A percentile compares a stretch with the other conserved stretches of the same genome.
Conservation (phyloP, 2,113 vertebrate genomes). For the Neolamprologus hecqui region DNA sequence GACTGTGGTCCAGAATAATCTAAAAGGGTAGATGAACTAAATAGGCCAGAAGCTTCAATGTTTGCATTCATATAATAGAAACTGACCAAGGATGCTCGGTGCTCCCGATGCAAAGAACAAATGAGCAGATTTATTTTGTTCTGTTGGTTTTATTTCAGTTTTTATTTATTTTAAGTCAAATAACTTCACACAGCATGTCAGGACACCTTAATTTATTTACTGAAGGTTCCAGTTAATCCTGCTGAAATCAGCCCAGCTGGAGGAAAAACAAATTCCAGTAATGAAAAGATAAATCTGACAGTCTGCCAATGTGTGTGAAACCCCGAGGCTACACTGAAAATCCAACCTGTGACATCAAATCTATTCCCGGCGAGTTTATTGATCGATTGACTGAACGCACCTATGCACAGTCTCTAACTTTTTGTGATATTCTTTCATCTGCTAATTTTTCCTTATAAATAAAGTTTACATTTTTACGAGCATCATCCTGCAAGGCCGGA, state of each 20-base stretch:
- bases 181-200: not conserved
- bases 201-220: not conserved
- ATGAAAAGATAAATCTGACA: not conserved
- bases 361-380: not conserved
- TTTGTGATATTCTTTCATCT: not conserved
- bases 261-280: not conserved
- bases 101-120: not conserved
- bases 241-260: not conserved
- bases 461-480: not conserved
- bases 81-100: not conserved
- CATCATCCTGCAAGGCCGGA: not conserved
- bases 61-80: not conserved
- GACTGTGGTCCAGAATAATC: not conserved
- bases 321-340: not conserved
- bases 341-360: not conserved
- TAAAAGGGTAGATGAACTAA: not conserved
- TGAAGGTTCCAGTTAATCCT: not conserved
- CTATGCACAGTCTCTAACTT: not conserved
- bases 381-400: not conserved
- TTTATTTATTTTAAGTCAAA: not conserved
- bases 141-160: not conserved
- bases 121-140: not conserved
- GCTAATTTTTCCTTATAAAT: not conserved
- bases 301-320: not conserved
- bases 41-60: not conserved